A percentile compares a stretch with the other conserved stretches of the same genome.
Evolutionary conservation across 2,888 invertebrate species (phyloP).

Genomic region (Drosophila demipolita): DNA sequence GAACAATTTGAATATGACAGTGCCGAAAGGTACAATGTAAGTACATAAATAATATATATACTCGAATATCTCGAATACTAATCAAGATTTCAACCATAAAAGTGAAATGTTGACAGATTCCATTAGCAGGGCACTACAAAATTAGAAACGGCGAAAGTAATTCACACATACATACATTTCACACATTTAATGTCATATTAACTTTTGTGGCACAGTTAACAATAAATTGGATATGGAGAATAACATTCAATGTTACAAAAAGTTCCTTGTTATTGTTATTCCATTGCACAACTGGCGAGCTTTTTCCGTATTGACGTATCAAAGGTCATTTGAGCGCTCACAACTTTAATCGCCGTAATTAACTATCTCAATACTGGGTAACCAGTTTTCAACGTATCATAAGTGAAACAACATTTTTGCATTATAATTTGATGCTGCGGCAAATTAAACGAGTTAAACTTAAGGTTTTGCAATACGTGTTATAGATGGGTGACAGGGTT

Average conservation of each 20-base stretch:
- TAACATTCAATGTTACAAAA: constrained; percentile 27
- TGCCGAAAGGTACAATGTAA: constrained; percentile 97
- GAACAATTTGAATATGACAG: constrained; percentile 96
- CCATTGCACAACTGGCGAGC: constrained; percentile 26
- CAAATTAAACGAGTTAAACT: constrained; percentile 22
- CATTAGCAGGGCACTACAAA: constrained; percentile 48
- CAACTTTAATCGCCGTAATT: constrained; percentile 63
- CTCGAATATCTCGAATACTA: constrained; percentile 3
- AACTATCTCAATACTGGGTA: constrained; percentile 47
- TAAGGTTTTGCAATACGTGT: neutral
- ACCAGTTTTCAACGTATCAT: constrained; percentile 46
- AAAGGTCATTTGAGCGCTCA: constrained; percentile 69
- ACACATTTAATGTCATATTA: constrained; percentile 9
- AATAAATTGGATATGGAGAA: neutral
- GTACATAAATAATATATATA: constrained; percentile 83
- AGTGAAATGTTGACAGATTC: constrained; percentile 63
- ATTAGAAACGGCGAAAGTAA: constrained; percentile 66
- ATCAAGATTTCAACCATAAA: constrained; percentile 39
- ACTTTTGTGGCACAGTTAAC: constrained; percentile 17
- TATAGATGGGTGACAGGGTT: constrained; percentile 36
- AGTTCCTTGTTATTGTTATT: constrained; percentile 42
- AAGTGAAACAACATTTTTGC: constrained; percentile 77
- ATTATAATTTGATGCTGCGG: constrained; percentile 54
- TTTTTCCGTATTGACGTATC: constrained; percentile 43
- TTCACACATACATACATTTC: constrained; percentile 42